Percentiles rank a stretch among this genome's conserved stretches.
Conservation (phyloP, 2,797 vertebrate genomes). For the Rhadinocentrus ornatus region DNA sequence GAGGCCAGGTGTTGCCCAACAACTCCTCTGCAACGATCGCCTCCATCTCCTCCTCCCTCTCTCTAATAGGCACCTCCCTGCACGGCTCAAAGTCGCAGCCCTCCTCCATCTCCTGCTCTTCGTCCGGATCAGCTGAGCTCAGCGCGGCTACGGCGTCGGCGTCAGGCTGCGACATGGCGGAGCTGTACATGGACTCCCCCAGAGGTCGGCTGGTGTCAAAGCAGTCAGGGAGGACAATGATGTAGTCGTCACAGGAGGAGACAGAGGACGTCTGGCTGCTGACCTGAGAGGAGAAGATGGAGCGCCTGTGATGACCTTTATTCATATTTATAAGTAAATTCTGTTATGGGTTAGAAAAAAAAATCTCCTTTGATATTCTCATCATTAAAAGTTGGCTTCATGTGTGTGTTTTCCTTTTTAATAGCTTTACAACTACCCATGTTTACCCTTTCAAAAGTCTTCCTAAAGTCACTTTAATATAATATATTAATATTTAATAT, state of each 20-base stretch:
- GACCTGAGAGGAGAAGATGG: constrained; percentile 56
- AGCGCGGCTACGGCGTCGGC: constrained; percentile 73
- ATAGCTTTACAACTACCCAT: too few relatives aligned
- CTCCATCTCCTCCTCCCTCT: constrained; percentile 46
- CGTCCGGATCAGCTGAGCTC: constrained; percentile 33
- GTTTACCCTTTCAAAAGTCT: too few relatives aligned
- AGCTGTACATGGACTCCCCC: constrained; percentile 95
- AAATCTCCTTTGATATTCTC: too few relatives aligned
- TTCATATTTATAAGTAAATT: too few relatives aligned
- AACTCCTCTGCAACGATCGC: constrained; percentile 27
- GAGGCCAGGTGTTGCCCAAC: constrained; percentile 29
- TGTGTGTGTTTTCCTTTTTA: too few relatives aligned
- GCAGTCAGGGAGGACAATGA: constrained; percentile 95
- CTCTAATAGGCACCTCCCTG: constrained; percentile 20
- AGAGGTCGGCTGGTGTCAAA: constrained; percentile 96
- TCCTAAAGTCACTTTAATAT: too few relatives aligned
- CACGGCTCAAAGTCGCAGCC: constrained; percentile 53
- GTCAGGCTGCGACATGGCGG: constrained; percentile 89
- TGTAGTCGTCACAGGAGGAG: constrained; percentile 93
- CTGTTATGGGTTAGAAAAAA: too few relatives aligned
- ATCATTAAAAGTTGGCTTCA: too few relatives aligned
- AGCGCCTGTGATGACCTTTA: too few relatives aligned
- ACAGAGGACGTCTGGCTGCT: constrained; percentile 92
- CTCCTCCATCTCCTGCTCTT: constrained; percentile 41
- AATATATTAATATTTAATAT: too few relatives aligned